Base-by-base conservation (phyloP, 1,140 invertebrate species). In the Zaprionus kolodkinae region DNA sequence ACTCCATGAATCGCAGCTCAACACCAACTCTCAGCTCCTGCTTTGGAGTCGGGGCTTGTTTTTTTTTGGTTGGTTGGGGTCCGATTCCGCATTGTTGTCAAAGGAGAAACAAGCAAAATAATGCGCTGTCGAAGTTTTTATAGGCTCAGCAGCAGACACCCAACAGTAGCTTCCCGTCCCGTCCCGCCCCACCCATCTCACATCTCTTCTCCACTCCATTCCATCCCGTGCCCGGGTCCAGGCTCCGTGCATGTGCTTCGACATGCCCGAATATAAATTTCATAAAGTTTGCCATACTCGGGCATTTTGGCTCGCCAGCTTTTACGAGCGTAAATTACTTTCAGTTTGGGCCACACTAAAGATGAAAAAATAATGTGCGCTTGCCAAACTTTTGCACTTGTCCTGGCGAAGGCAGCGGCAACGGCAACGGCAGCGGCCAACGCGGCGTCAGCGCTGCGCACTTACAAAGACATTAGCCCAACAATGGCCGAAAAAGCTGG, bases 311-410 rank as follows among this genome's bases (percentile, higher is more conserved):
- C 72, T 81, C 77, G 86, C 81, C 86, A 89, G 85, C 77, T 88
- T 91, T 91, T 91, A 91, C 87, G 80, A 91, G 88, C 88, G 88
- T 91, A 91, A 91, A 91, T 91, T 91, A 91, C 88, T 91, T 91
- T 91, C 88, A 88, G 88, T 88, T 84, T 88, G 88, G 81, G 78
- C 76, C 80, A 69, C 80, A 88, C 88, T 91, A 91, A 91, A 91
- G 88, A 91, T 91, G 88, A 91, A 91, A 91, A 91, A 91, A 91
- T 91, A 88, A 91, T 91, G 88, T 91, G 73, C 88, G 83, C 73
- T 78, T 74, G 86, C 86, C 86, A 90, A 89, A 89, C 76, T 88
- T 88, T 88, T 79, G 78, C 81, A 81, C 85, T 81, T 89, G 81
- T 73, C 81, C 48, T 45, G 38, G 15, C 40, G 4, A 2, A 15